Base-by-base conservation (phyloP, 2,797 vertebrate species). In the Pseudopleuronectes americanus region DNA sequence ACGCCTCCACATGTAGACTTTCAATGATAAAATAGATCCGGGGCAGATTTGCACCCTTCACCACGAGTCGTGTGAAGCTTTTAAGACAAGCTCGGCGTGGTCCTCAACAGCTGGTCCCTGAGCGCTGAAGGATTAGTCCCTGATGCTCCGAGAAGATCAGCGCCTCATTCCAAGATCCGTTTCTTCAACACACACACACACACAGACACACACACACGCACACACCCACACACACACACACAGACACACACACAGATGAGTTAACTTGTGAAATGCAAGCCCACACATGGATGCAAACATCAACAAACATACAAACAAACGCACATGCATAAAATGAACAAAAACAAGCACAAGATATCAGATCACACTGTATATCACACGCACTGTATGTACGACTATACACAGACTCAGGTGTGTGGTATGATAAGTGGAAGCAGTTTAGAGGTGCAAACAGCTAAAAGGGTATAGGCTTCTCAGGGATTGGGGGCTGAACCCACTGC, bases 401-500 rank as follows among this genome's bases (percentile, higher is more conserved):
- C 17, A 53, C 5, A 48, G 16, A 54, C n/a, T 14, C n/a, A 68
- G 23, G 16, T 1, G 10, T 64, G 48, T 47, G 16, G 23, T 5
- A 24, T 24, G 36, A 67, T 74, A 54, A 81, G 57, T 55, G 68
- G 57, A 83, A 49, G 71, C 67, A 80, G 61, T 65, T 64, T 68
- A n/a, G 24, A 76, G 71, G 4, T 22, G 26, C 69, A 83, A 81
- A 83, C 64, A 64, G 79, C 80, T 73, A 49, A 57, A 36, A 75
- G 75, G 58, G 67, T 66, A 59, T 19, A 58, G 56, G 61, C 68
- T 73, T 84, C 41, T 26, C 41, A 68, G 79, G 48, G 61, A 77
- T 54, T 61, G 71, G 66, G 77, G 77, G 80, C 67, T 81, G 77
- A 87, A 71, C 72, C 52, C 64, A 62, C 68, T 83, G 87, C 85